These are phyloP conservation scores for Tupiocoris notatus DNA, from an alignment of 2,888 invertebrate species.

Conservation along the genomic window DNA sequence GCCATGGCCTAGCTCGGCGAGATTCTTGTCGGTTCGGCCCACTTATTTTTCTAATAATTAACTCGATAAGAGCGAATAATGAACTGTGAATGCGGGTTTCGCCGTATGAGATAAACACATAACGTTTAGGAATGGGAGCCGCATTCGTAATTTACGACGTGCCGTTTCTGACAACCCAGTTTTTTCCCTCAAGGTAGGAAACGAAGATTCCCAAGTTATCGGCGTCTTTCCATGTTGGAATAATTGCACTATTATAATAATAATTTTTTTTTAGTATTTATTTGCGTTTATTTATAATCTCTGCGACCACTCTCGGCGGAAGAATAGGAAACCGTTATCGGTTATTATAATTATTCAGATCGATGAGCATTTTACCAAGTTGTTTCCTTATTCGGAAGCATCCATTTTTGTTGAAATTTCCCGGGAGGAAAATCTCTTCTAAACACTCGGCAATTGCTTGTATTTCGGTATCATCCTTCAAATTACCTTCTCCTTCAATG, in stretches of 20 bases:
- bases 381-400: too few relatives aligned
- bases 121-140: constrained; percentile 12
- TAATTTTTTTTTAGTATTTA: too few relatives aligned
- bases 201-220: neutral
- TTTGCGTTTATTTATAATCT: too few relatives aligned
- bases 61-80: constrained; percentile 22
- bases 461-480: too few relatives aligned
- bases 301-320: too few relatives aligned
- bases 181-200: neutral
- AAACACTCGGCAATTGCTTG: too few relatives aligned
- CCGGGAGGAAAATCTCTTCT: too few relatives aligned
- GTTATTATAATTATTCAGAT: too few relatives aligned
- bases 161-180: neutral
- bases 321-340: too few relatives aligned
- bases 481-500: too few relatives aligned
- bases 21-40: constrained; percentile 13
- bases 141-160: constrained; percentile 12
- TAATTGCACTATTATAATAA: neutral
- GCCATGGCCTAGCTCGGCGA: neutral
- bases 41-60: constrained; percentile 9
- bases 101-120: constrained; percentile 1
- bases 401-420: too few relatives aligned
- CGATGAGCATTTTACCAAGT: too few relatives aligned
- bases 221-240: neutral
- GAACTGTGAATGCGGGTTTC: constrained; percentile 13